Evolutionary conservation across 2,113 vertebrate genomes (phyloP).

Genomic region (Saccopteryx leptura): DNA sequence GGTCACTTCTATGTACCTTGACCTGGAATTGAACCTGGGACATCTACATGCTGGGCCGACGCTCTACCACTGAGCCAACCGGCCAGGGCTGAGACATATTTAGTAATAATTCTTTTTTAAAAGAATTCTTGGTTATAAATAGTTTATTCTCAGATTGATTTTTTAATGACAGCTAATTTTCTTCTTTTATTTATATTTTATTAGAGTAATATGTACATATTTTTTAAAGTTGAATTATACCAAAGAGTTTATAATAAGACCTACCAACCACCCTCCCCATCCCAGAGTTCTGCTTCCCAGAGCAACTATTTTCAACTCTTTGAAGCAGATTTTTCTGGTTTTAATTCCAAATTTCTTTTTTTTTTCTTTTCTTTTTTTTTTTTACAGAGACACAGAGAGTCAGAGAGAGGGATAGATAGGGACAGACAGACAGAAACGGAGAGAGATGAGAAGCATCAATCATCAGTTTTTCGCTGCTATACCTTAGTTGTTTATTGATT

Average conservation of each 20-base stretch:
- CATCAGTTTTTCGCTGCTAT: no score
- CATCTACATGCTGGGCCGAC: no score
- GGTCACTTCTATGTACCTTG: no score
- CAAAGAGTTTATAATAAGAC: slow-evolving; percentile 6
- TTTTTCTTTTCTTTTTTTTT: not conserved
- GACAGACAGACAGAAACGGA: no score
- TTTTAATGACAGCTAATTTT: slow-evolving; percentile 57
- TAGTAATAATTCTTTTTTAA: slow-evolving; percentile 47
- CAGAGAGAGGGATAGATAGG: no score
- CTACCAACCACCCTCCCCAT: not conserved
- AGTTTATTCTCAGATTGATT: slow-evolving; percentile 29
- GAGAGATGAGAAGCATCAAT: no score
- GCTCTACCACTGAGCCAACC: no score
- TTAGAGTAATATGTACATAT: not conserved
- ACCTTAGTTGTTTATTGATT: no score
- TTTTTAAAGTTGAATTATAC: slow-evolving; percentile 43
- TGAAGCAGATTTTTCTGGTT: slow-evolving; percentile 16
- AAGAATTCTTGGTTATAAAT: slow-evolving; percentile 50
- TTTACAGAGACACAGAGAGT: no score
- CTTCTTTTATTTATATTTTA: slow-evolving; percentile 22
- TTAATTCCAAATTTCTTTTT: slow-evolving; percentile 47
- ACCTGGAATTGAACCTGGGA: no score
- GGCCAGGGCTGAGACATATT: not conserved
- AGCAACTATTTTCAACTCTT: not conserved
- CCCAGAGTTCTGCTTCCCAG: not conserved